phyloP scores from a whole-genome alignment of 2,888 invertebrate genomes.

The Stegophylla sp. region DNA sequence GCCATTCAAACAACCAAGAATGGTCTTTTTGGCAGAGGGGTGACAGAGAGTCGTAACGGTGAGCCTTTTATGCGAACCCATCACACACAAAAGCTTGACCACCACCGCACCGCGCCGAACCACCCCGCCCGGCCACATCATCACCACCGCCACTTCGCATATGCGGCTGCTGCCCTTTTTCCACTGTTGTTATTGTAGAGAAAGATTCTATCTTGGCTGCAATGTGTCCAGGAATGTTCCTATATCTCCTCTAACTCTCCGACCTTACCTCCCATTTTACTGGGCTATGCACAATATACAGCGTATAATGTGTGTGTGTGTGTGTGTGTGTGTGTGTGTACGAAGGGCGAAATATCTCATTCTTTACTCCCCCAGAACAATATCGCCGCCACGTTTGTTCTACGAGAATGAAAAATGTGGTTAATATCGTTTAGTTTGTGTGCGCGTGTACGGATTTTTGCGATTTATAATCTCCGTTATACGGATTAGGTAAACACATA shows the following conservation, averaged over 20 bases:
- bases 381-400: constrained; percentile 9
- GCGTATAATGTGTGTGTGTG: not conserved
- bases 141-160: not conserved
- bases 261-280: constrained; percentile 2
- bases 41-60: constrained; percentile 14
- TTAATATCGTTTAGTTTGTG: constrained; percentile 34
- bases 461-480: constrained; percentile 42
- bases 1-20: constrained; percentile 52
- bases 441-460: constrained; percentile 6
- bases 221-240: constrained; percentile 52
- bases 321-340: not conserved
- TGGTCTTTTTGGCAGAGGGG: constrained; percentile 38
- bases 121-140: too few relatives aligned
- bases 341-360: constrained; percentile 47
- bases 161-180: constrained; percentile 26
- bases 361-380: constrained; percentile 40
- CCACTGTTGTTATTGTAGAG: constrained; percentile 24
- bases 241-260: constrained; percentile 24
- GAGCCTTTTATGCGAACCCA: constrained; percentile 53
- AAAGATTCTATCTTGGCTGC: constrained; percentile 49
- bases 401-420: constrained; percentile 45
- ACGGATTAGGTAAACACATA: constrained; percentile 18
- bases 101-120: constrained; percentile 28
- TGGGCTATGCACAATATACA: not conserved
- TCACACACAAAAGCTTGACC: constrained; percentile 57